Percentiles rank a stretch among this genome's conserved stretches.
Evolutionary conservation across 2,888 invertebrate genomes (phyloP).

Genomic region (Acanthosoma haemorrhoidale): DNA sequence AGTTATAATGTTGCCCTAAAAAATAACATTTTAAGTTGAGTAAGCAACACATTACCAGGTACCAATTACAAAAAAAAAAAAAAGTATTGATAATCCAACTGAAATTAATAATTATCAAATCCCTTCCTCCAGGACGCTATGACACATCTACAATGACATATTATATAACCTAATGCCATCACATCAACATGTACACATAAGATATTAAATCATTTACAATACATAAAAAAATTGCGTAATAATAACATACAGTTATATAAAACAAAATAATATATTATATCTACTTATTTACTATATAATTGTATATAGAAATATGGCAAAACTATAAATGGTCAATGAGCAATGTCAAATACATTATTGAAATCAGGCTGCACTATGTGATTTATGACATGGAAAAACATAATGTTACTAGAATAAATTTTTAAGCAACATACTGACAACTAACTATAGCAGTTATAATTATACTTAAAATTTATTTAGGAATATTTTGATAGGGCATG

Average conservation of each 20-base stretch:
- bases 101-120: background rate
- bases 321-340: slow-evolving; percentile 14
- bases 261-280: background rate
- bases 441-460: background rate
- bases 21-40: background rate
- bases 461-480: background rate
- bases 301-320: slow-evolving; percentile 21
- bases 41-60: slow-evolving; percentile 3
- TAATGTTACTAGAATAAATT: too few species aligned
- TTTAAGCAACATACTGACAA: background rate
- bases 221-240: slow-evolving; percentile 12
- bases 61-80: background rate
- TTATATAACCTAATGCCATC: background rate
- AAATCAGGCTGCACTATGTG: too few species aligned
- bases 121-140: background rate
- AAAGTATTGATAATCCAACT: background rate
- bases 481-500: slow-evolving; percentile 7
- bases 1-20: background rate
- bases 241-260: background rate
- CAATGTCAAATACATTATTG: background rate
- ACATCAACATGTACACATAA: background rate
- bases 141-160: background rate
- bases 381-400: too few species aligned
- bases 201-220: background rate
- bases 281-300: background rate